Evolutionary conservation across 92 coral and sea anemone genomes (phyloP).

Genomic region (Chrysogorgia sp.): DNA sequence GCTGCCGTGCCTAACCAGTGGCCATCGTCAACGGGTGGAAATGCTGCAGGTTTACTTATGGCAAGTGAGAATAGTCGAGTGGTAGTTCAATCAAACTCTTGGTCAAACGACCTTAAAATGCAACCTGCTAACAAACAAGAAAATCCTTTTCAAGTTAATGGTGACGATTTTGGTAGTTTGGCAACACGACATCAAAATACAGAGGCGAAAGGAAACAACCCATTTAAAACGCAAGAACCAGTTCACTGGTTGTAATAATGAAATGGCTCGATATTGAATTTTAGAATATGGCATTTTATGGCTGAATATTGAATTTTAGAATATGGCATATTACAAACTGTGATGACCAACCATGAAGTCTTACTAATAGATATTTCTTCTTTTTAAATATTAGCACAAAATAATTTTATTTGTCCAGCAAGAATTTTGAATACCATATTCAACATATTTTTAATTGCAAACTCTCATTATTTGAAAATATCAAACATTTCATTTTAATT

Average conservation of each 20-base stretch:
- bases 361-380: no score
- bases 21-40: neutral
- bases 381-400: no score
- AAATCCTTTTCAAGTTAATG: conserved; percentile 51
- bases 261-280: neutral
- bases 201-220: conserved; percentile 8
- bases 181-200: conserved; percentile 48
- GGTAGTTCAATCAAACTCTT: conserved; percentile 8
- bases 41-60: conserved; percentile 16
- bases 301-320: no score
- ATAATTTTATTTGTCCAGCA: neutral
- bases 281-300: neutral
- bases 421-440: neutral
- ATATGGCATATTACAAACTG: neutral
- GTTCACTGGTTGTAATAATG: conserved; percentile 30
- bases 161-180: conserved; percentile 51
- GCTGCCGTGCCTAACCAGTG: neutral
- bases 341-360: no score
- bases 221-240: conserved; percentile 29
- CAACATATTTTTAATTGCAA: no score
- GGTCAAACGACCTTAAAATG: conserved; percentile 18
- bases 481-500: no score
- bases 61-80: neutral
- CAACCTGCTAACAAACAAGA: conserved; percentile 14
- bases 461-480: no score